Evolutionary conservation across 1,140 invertebrate species (phyloP).

Genomic region (Cotesia chilonis): DNA sequence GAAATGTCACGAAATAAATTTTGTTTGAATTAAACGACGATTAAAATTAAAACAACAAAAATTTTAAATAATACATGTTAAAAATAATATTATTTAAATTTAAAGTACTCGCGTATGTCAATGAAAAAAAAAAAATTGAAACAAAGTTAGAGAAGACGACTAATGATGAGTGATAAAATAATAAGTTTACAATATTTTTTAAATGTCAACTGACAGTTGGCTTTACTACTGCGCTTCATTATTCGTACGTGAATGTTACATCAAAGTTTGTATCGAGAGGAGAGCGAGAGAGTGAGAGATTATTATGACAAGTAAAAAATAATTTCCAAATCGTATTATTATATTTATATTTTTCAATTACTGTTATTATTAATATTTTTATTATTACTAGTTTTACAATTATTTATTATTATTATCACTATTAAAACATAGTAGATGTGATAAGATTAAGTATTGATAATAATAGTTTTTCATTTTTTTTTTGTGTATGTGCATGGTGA

Average conservation of each 20-base stretch:
- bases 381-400: too few relatives aligned
- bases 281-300: conserved; percentile 18
- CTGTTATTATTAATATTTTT: neutral
- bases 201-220: conserved; percentile 2
- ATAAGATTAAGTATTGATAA: too few relatives aligned
- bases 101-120: neutral
- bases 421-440: too few relatives aligned
- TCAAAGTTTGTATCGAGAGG: conserved; percentile 7
- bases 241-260: neutral
- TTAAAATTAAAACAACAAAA: conserved; percentile 1
- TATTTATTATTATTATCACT: too few relatives aligned
- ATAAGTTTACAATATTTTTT: neutral
- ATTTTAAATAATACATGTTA: neutral
- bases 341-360: conserved; percentile 3
- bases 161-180: neutral
- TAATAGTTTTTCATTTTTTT: neutral
- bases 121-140: conserved; percentile 1
- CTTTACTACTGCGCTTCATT: conserved; percentile 8
- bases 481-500: neutral
- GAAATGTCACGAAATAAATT: neutral
- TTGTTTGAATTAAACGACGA: neutral
- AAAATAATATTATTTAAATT: neutral
- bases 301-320: neutral
- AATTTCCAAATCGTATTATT: neutral
- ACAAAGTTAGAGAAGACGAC: conserved; percentile 6